These are phyloP conservation scores for Gephyroberyx darwinii DNA, from an alignment of 2,797 vertebrate genomes.

Conservation along the genomic window DNA sequence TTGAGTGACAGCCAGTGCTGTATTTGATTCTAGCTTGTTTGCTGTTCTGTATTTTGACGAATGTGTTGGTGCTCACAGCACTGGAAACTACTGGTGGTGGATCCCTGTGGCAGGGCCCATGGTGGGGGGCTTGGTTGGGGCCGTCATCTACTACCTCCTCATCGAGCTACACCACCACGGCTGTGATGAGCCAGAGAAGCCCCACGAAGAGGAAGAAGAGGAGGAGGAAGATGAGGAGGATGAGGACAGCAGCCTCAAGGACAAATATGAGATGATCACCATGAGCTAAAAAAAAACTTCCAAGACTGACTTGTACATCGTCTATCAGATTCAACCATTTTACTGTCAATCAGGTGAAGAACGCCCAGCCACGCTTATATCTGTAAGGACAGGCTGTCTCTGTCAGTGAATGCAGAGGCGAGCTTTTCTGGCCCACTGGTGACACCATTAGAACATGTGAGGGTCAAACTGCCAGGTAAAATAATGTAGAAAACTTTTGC, in stretches of 20 bases:
- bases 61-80: conserved; percentile 74
- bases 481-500: not conserved
- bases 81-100: conserved; percentile 96
- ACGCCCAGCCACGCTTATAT: conserved; percentile 28
- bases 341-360: conserved; percentile 40
- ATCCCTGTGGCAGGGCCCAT: conserved; percentile 92
- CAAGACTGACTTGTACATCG: conserved; percentile 8
- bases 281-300: conserved; percentile 74
- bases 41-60: not conserved
- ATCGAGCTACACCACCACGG: conserved; percentile 90
- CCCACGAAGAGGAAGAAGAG: conserved; percentile 69
- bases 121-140: conserved; percentile 88
- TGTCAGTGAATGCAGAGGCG: conserved; percentile 35
- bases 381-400: conserved; percentile 31
- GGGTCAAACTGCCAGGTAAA: conserved; percentile 24
- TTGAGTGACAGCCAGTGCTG: not conserved
- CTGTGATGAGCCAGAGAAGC: conserved; percentile 45
- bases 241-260: conserved; percentile 80
- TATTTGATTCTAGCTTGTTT: conserved; percentile 1
- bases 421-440: not conserved
- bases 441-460: conserved; percentile 7
- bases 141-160: conserved; percentile 85
- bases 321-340: conserved; percentile 20
- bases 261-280: conserved; percentile 91
- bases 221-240: conserved; percentile 77